Evolutionary conservation across 1,140 invertebrate species (phyloP), one percentile per base, ranked within the genome.

Genomic region (Lineus longissimus): DNA sequence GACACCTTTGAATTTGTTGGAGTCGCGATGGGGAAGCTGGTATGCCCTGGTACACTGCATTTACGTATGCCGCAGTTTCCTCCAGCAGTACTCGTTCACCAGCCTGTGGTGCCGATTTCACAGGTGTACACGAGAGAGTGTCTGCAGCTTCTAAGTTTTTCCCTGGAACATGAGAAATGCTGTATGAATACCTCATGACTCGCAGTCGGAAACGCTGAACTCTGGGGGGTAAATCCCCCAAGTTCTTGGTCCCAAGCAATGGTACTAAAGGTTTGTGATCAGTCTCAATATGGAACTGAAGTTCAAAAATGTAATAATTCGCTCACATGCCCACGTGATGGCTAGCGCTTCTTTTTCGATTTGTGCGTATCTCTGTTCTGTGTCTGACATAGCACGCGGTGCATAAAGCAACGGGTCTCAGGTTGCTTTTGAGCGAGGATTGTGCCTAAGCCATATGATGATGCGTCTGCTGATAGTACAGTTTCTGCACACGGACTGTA

Each of bases 181-280:
- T 25, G 29, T 36, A 47, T 2, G 59, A 25, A 41, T 59, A 70
- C 33, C 65, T 41, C 62, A 62, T 62, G 1, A 70, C 41, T 2
- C 61, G 27, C 59, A 70, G 66, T 36, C 56, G 30, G 30, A 69
- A 66, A 31, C 67, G 57, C 41, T 67, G 61, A 1, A 59, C 51
- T 45, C 66, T 59, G 13, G 57, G 62, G 13, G 62, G 59, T 30
- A 67, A 61, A 17, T 64, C 63, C 40, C 22, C 41, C n/a, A 64
- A 25, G 30, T 56, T 45, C 41, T 69, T 69, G 43, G 45, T 19
- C 31, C 69, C 62, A 11, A 68, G 29, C 13, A 70, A 36, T 41
- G 51, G 36, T n/a, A 68, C 60, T 0, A 70, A 25, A 2, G 61
- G 55, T 60, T 62, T 66, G 59, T 66, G 69, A 58, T 68, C 66